Conservation (phyloP, 2,888 invertebrate species). For the Hirtodrosophila cameraria region DNA sequence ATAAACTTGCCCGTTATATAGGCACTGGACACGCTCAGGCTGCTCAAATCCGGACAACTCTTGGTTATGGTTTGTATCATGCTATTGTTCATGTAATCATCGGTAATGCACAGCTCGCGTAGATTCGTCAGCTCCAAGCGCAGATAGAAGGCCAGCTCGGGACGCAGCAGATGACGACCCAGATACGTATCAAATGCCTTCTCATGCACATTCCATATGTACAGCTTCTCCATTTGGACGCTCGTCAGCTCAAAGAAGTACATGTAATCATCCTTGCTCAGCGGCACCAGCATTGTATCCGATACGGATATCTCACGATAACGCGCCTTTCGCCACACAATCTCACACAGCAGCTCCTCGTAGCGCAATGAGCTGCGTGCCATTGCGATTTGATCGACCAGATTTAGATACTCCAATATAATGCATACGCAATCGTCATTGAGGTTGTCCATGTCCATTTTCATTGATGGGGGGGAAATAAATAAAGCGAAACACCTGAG, state of each 20-base stretch:
- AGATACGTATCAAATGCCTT: slow-evolving; percentile 63
- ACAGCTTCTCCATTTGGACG: slow-evolving; percentile 58
- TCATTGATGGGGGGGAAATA: slow-evolving; percentile 21
- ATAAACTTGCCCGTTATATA: slow-evolving; percentile 64
- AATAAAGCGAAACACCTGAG: slow-evolving; percentile 24
- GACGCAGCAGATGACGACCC: slow-evolving; percentile 55
- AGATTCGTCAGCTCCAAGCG: slow-evolving; percentile 53
- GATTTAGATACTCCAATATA: slow-evolving; percentile 57
- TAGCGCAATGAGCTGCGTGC: slow-evolving; percentile 55
- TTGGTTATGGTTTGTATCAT: slow-evolving; percentile 60
- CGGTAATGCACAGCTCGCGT: slow-evolving; percentile 59
- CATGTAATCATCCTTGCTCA: slow-evolving; percentile 61
- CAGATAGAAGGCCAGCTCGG: slow-evolving; percentile 59
- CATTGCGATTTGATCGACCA: slow-evolving; percentile 63
- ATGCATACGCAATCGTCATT: slow-evolving; percentile 64
- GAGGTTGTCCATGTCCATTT: slow-evolving; percentile 54
- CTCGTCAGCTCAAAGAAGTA: slow-evolving; percentile 64
- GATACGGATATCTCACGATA: slow-evolving; percentile 64
- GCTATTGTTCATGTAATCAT: slow-evolving; percentile 62
- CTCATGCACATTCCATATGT: slow-evolving; percentile 68
- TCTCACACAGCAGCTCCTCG: slow-evolving; percentile 45
- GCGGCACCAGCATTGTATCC: slow-evolving; percentile 49
- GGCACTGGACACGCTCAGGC: slow-evolving; percentile 61
- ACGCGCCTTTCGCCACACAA: slow-evolving; percentile 59
- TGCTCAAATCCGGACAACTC: slow-evolving; percentile 48